A percentile compares a stretch with the other conserved stretches of the same genome.
Conservation (phyloP, 2,888 invertebrate genomes). For the Pantelozetes paolii region DNA sequence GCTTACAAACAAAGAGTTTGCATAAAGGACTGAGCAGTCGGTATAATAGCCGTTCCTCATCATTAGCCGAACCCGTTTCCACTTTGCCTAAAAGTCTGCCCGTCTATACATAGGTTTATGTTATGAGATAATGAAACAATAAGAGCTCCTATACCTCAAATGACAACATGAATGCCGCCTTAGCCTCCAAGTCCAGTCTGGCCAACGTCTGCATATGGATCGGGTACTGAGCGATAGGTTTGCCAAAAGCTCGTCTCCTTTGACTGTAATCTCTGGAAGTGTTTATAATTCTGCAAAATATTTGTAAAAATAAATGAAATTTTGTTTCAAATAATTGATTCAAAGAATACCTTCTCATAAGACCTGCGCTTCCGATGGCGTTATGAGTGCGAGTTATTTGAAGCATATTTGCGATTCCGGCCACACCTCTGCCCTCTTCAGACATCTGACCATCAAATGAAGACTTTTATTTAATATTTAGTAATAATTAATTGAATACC, state of each 20-base stretch:
- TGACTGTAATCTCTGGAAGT: slow-evolving; percentile 57
- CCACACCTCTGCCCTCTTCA: slow-evolving; percentile 56
- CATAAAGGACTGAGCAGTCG: slow-evolving; percentile 57
- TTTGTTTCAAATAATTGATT: too few relatives aligned
- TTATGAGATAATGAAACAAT: neutral
- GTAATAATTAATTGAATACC: slow-evolving; percentile 49
- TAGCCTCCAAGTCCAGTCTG: slow-evolving; percentile 56
- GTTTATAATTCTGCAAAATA: slow-evolving; percentile 53
- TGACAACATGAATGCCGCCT: slow-evolving; percentile 55
- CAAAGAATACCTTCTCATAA: slow-evolving; percentile 54
- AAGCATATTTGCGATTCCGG: slow-evolving; percentile 58
- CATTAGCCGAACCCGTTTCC: slow-evolving; percentile 52
- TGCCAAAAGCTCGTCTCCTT: slow-evolving; percentile 56
- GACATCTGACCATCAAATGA: slow-evolving; percentile 51
- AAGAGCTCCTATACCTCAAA: slow-evolving; percentile 52
- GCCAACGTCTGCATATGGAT: slow-evolving; percentile 58
- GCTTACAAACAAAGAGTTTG: slow-evolving; percentile 59
- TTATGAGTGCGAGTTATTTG: slow-evolving; percentile 59
- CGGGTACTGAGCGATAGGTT: slow-evolving; percentile 54
- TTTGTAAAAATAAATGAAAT: too few relatives aligned
- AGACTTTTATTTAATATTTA: slow-evolving; percentile 41
- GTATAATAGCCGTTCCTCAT: slow-evolving; percentile 54
- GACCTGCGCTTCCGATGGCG: slow-evolving; percentile 53
- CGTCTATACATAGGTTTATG: slow-evolving; percentile 24
- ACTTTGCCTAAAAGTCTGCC: slow-evolving; percentile 54